These are phyloP conservation scores for Anas platyrhynchos DNA, from an alignment of 2,113 vertebrate genomes.

Conservation along the genomic window DNA sequence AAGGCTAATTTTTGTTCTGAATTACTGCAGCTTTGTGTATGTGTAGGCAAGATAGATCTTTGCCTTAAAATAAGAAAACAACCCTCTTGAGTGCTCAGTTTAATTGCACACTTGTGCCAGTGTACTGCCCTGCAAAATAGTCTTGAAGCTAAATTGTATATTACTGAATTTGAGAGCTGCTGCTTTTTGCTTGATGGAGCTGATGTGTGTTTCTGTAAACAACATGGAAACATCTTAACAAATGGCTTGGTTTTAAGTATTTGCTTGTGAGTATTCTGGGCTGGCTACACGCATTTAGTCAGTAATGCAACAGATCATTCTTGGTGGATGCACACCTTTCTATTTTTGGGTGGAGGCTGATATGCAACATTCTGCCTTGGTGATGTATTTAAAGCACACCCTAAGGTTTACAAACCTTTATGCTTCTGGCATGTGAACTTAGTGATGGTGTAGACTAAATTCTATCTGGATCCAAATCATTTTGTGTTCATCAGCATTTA, in stretches of 20 bases:
- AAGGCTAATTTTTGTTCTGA: neutral
- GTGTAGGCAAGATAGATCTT: neutral
- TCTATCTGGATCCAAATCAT: neutral
- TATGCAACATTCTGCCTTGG: neutral
- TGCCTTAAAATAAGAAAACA: neutral
- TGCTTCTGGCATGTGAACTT: neutral
- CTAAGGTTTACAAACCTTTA: neutral
- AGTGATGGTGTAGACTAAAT: neutral
- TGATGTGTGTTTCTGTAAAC: neutral
- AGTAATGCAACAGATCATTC: neutral
- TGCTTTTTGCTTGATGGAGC: neutral
- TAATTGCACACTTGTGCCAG: neutral
- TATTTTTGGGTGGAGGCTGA: neutral
- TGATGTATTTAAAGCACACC: constrained; percentile 33
- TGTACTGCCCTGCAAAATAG: neutral
- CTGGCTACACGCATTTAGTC: neutral
- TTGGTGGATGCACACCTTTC: neutral
- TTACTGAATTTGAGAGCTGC: neutral
- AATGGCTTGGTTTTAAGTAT: neutral
- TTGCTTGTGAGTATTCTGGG: neutral
- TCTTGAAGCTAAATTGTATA: neutral
- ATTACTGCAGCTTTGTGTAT: neutral
- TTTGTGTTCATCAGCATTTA: neutral
- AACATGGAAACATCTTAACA: neutral
- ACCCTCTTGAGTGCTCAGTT: neutral